Evolutionary conservation across 2,797 vertebrate genomes (phyloP).

Genomic region (Heliangelus exortis): DNA sequence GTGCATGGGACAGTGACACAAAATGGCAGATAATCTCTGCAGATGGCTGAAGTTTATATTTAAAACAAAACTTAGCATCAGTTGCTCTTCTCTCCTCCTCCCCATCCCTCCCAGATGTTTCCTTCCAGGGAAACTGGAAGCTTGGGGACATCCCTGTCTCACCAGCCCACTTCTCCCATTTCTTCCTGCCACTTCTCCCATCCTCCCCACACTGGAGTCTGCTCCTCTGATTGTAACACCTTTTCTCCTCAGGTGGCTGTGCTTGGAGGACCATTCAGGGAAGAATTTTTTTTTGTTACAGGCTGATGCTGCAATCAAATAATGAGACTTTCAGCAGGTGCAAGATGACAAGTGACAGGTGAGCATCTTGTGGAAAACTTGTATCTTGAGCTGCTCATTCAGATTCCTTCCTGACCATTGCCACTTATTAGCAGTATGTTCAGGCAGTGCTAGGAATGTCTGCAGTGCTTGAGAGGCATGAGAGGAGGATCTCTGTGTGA

Average conservation of each 20-base stretch:
- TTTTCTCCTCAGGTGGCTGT: not conserved
- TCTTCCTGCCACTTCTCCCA: not conserved
- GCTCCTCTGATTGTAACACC: rapidly evolving
- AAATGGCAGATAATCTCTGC: not conserved
- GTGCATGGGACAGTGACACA: not conserved
- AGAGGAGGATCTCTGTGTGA: not conserved
- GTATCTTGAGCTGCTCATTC: not conserved
- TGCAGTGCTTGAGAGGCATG: not conserved
- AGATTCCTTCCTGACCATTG: not conserved
- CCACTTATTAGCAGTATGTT: not conserved
- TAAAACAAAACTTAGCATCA: not conserved
- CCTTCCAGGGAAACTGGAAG: not conserved
- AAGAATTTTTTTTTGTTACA: not conserved
- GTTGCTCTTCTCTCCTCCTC: not conserved
- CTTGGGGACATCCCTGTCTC: rapidly evolving
- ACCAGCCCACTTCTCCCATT: not conserved
- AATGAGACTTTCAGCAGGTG: not conserved
- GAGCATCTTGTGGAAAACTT: not conserved
- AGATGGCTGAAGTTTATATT: not conserved
- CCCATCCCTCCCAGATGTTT: not conserved
- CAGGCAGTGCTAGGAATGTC: not conserved
- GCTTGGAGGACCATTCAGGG: not conserved
- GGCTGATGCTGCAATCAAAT: not conserved
- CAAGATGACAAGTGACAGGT: not conserved
- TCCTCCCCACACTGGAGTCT: rapidly evolving